Evolutionary conservation across 2,113 vertebrate species (phyloP).

Genomic region (Pheucticus melanocephalus): DNA sequence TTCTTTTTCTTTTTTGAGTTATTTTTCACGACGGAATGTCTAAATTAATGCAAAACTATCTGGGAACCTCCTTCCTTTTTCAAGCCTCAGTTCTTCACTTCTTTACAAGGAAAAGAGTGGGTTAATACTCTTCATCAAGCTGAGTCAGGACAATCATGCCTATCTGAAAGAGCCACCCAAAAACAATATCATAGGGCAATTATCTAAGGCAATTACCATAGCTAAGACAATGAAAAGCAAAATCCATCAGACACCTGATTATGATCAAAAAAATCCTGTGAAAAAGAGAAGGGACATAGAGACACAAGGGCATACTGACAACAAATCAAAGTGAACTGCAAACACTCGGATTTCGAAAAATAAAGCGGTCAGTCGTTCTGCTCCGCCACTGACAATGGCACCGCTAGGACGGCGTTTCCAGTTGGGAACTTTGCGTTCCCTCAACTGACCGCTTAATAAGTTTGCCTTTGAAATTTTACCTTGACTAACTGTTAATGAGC

Average conservation of each 20-base stretch:
- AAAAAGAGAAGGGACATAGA: conserved; percentile 19
- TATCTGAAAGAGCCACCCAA: not conserved
- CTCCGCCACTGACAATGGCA: conserved; percentile 38
- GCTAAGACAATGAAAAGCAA: conserved; percentile 59
- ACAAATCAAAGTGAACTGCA: conserved; percentile 26
- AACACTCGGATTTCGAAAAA: conserved; percentile 10
- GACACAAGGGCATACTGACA: conserved; percentile 55
- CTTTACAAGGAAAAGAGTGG: not conserved
- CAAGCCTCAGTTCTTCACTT: not conserved
- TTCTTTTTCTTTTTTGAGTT: not conserved
- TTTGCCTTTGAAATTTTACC: not conserved
- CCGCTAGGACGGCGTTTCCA: not conserved
- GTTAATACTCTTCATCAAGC: not conserved
- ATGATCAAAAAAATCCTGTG: conserved; percentile 52
- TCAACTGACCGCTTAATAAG: not conserved
- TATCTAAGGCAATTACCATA: conserved; percentile 48
- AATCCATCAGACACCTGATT: conserved; percentile 55
- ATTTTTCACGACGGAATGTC: not conserved
- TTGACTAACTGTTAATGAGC: not conserved
- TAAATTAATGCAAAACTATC: not conserved
- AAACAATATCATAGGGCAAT: conserved; percentile 26
- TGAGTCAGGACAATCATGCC: not conserved
- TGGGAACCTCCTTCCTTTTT: not conserved
- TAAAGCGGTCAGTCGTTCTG: conserved; percentile 43
- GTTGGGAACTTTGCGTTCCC: not conserved